These are phyloP conservation scores for Aphis gossypii DNA, from an alignment of 1,140 invertebrate genomes.

Conservation along the genomic window DNA sequence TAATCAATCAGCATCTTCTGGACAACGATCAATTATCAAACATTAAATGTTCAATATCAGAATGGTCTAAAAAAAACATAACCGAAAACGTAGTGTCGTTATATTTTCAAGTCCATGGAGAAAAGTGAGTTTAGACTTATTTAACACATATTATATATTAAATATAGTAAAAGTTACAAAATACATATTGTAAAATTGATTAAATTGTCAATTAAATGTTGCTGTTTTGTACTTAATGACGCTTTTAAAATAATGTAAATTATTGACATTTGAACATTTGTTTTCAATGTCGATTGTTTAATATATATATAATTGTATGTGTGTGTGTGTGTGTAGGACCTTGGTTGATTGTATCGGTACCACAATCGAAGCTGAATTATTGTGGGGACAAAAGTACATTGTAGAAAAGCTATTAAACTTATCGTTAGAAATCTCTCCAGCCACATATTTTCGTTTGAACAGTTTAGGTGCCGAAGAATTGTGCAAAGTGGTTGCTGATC, in stretches of 20 bases:
- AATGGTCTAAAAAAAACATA: conserved; percentile 18
- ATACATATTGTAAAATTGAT: neutral
- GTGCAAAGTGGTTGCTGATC: conserved; percentile 82
- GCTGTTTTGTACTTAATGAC: neutral
- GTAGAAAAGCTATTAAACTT: conserved; percentile 70
- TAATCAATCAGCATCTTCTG: conserved; percentile 65
- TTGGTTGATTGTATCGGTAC: conserved; percentile 40
- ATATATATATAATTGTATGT: neutral
- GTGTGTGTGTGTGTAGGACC: neutral
- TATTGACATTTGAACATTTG: neutral
- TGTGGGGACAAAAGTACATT: conserved; percentile 67
- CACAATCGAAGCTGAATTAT: conserved; percentile 61
- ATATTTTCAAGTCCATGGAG: conserved; percentile 65
- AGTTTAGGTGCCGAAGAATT: conserved; percentile 85
- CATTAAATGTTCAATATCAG: conserved; percentile 63
- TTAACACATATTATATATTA: neutral
- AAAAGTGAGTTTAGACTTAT: conserved; percentile 60
- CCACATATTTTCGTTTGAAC: conserved; percentile 93
- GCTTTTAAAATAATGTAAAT: neutral
- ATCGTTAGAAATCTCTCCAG: conserved; percentile 88
- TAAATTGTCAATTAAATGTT: neutral
- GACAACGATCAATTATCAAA: conserved; percentile 64
- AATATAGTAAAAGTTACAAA: neutral
- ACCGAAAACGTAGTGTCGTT: conserved; percentile 68
- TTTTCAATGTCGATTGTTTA: neutral